Conservation (phyloP, 2,113 vertebrate genomes). For the Ammospiza nelsoni region DNA sequence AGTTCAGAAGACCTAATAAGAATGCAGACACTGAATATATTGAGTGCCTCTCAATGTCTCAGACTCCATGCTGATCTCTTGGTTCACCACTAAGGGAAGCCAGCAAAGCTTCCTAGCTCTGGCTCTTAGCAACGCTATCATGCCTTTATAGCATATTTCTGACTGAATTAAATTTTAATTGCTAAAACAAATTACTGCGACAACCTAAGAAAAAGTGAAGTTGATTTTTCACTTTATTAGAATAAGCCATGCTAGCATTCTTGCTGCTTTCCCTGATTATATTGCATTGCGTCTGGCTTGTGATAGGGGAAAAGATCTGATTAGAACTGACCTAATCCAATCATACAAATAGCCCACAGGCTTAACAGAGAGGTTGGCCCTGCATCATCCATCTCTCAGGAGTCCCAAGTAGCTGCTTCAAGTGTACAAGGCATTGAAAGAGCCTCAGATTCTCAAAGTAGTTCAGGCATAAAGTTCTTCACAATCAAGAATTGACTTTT, state of each 20-base stretch:
- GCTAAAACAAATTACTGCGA: conserved; percentile 17
- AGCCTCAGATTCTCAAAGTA: not conserved
- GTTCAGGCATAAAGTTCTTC: not conserved
- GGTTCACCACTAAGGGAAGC: not conserved
- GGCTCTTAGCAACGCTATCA: not conserved
- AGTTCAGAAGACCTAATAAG: not conserved
- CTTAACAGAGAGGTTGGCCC: conserved; percentile 8
- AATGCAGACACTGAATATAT: not conserved
- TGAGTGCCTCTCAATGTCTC: not conserved
- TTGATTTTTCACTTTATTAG: conserved; percentile 26
- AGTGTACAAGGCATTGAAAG: not conserved
- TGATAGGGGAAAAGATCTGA: conserved; percentile 34
- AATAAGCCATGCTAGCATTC: not conserved
- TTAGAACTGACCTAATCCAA: conserved; percentile 58
- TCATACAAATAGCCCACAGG: conserved; percentile 32
- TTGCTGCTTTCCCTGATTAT: conserved; percentile 25
- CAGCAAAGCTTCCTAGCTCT: not conserved
- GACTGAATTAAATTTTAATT: conserved; percentile 1
- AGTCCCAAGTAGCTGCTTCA: not conserved
- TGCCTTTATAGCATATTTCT: not conserved
- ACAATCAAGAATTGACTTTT: not conserved
- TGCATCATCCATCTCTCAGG: not conserved
- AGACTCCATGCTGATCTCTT: not conserved
- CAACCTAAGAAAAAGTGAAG: not conserved
- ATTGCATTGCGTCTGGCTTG: conserved; percentile 19